Percentiles rank a stretch among this genome's conserved stretches.
Evolutionary conservation across 2,797 vertebrate genomes (phyloP).

Genomic region (Peromyscus eremicus): DNA sequence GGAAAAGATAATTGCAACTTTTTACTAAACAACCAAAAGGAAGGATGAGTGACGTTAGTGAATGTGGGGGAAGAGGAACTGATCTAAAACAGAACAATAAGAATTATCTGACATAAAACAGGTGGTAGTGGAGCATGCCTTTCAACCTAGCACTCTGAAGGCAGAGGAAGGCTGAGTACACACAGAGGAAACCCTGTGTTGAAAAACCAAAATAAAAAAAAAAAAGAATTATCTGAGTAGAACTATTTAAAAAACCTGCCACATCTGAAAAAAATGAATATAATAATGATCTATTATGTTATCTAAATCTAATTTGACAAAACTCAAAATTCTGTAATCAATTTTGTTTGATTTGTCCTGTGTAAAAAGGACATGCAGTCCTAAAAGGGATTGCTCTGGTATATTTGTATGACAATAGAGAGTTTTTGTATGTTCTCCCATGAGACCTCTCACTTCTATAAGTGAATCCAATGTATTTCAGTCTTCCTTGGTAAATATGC

Average conservation of each 20-base stretch:
- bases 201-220: background rate
- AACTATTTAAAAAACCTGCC: background rate
- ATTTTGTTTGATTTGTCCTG: background rate
- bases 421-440: background rate
- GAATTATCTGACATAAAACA: background rate
- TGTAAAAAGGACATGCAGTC: background rate
- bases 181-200: background rate
- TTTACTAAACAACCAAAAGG: background rate
- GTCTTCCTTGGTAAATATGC: background rate
- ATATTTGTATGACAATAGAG: background rate
- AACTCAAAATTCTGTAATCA: background rate
- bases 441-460: background rate
- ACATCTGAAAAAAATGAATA: background rate
- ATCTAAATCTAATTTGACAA: background rate
- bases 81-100: background rate
- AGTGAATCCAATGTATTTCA: background rate
- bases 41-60: background rate
- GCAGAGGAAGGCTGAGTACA: background rate
- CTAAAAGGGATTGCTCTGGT: background rate
- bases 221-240: background rate
- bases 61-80: background rate
- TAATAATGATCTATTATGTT: background rate
- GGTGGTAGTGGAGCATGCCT: background rate
- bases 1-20: background rate
- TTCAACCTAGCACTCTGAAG: background rate